Base-by-base conservation (phyloP, 2,797 vertebrate species). In the Falco peregrinus region DNA sequence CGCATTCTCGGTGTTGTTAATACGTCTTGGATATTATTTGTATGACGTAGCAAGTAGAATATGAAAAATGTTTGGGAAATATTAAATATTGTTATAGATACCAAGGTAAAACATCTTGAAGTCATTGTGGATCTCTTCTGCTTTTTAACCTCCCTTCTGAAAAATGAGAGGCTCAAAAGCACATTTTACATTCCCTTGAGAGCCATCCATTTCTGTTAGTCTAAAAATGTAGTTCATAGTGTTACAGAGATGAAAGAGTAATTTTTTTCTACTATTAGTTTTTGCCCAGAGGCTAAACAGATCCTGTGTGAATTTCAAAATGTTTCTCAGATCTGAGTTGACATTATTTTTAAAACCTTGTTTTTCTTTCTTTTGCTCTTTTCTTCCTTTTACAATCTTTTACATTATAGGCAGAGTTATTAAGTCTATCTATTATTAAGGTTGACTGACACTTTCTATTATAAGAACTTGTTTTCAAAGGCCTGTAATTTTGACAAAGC, bases 361-460 rank as follows among this genome's bases (percentile, higher is more conserved):
- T 19, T 82, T 91, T 76, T 74, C 43, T 87, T 94, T 86, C 33
- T 77, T 93, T 83, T 47, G 16, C 10, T 67, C 13, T 77, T 91
- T 95, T 73, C 41, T 85, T 95, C 74, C 50, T 85, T 83, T 83
- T 77, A 47, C 28, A 92, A 28, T 73, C 73, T 88, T 89, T 51
- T 82, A 15, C 39, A 33, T 70, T 70, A 76, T 56, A 37, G 39
- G 8, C 29, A 85, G 43, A 64, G 59, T 86, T 95, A 89, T 85
- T 90, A 94, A 83, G 19, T 53, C 35, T 48, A 68, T 89, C 43
- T 83, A 28, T 93, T 91, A 89, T 90, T 96, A 86, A 93, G 65
- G 31, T 50, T 94, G 73, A 93, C 19, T 93, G 87, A 75, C 69
- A 65, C 81, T 95, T 96, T 84, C 74, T 73, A 79, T 95, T 87